Evolutionary conservation across 2,888 invertebrate genomes (phyloP), one percentile per base, ranked within the genome.

Genomic region (Tetanocera ferruginea): DNA sequence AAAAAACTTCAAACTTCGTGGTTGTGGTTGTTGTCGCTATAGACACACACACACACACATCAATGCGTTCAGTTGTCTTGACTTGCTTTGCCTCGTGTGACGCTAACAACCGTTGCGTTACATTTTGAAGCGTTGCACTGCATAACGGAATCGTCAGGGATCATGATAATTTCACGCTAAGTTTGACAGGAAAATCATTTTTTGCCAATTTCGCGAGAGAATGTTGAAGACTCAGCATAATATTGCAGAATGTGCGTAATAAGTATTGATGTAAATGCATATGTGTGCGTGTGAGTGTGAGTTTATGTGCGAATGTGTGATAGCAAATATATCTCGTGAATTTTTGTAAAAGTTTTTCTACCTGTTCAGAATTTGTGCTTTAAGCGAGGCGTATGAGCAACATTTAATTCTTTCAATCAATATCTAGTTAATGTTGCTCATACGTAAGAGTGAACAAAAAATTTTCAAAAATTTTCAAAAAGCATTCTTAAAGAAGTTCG

Each of bases 151-250:
- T 23, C 66, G 23, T 43, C 52, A 52, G 75, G 78, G 79, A 80
- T 80, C 80, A 80, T 81, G 78, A 81, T 81, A 80, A 82, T 80
- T 79, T 81, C 75, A 80, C 81, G 79, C 81, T 78, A 60, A 80
- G 74, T 79, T 82, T 80, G 79, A 71, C 80, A 80, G 62, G 52
- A 60, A 76, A 75, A 64, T 74, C 74, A 73, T 62, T 75, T 75
- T 66, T 64, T 51, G 11, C 52, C 64, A 31, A 28, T 74, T 62
- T 43, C 31, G 28, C 5, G 23, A 43, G 74, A 5, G 52, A 51
- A 25, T 17, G 6, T 19, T 4, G 23, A 23, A 11, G 31, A 8
- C 34, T 23, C 17, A 51, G 11, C 51, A 28, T 28, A 25, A 51
- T 52, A 19, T 52, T n/a, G 31, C 19, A 9, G 72, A 14, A 2